phyloP scores from a whole-genome alignment of 2,113 vertebrate species.

The Tachuris rubrigastra region DNA sequence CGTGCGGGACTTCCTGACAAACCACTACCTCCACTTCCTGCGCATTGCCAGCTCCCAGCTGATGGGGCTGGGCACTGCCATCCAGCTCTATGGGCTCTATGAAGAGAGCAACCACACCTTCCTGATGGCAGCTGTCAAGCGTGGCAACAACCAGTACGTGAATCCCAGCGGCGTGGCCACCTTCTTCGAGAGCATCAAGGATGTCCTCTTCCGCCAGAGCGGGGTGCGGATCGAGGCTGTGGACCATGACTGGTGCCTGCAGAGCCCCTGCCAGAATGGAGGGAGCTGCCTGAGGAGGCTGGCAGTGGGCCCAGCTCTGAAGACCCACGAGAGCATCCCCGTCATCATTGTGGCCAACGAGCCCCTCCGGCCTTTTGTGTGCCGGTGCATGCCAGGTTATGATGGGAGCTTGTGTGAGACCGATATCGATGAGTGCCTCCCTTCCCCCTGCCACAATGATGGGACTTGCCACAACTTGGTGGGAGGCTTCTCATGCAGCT shows the following conservation, averaged over 20 bases:
- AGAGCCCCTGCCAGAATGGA: constrained; percentile 90
- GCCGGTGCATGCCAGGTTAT: constrained; percentile 90
- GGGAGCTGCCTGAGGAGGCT: constrained; percentile 88
- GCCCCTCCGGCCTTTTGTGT: constrained; percentile 86
- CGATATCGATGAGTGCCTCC: constrained; percentile 91
- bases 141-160: constrained; percentile 85
- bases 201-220: constrained; percentile 87
- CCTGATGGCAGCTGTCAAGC: constrained; percentile 87
- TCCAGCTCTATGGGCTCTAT: constrained; percentile 88
- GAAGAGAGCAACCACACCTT: constrained; percentile 90
- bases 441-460: constrained; percentile 91
- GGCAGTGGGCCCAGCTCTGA: constrained; percentile 77
- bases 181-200: constrained; percentile 97
- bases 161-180: constrained; percentile 91
- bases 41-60: constrained; percentile 90
- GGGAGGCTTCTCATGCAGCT: constrained; percentile 94
- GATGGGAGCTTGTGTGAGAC: constrained; percentile 85
- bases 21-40: constrained; percentile 93
- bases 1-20: constrained; percentile 83
- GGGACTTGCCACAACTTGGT: constrained; percentile 95
- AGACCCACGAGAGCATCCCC: constrained; percentile 84
- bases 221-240: constrained; percentile 90
- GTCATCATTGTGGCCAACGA: constrained; percentile 88
- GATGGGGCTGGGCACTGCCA: constrained; percentile 85
- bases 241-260: constrained; percentile 90